Evolutionary conservation across 2,797 vertebrate genomes (phyloP).

Genomic region (Acipenser ruthenus): DNA sequence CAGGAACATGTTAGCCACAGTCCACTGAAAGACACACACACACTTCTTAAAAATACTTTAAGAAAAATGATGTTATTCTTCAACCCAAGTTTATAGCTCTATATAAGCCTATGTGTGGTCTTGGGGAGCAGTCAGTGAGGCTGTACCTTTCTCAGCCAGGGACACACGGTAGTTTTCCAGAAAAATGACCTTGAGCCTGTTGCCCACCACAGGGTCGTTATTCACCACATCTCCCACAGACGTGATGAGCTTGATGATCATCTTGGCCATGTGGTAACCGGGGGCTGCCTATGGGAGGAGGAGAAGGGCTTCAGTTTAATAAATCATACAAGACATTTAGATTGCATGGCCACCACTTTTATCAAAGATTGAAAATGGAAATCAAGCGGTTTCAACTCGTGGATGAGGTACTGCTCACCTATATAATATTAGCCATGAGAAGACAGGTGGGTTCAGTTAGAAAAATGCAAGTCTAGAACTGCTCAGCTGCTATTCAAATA

Average conservation of each 20-base stretch:
- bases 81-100: too few relatives aligned
- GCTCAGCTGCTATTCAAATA: too few relatives aligned
- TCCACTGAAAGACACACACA: too few relatives aligned
- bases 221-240: constrained; percentile 83
- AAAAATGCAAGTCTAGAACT: too few relatives aligned
- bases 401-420: too few relatives aligned
- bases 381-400: background rate
- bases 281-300: constrained; percentile 77
- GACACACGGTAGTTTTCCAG: constrained; percentile 96
- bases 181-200: constrained; percentile 85
- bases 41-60: background rate
- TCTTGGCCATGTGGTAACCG: constrained; percentile 93
- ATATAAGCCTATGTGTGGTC: background rate
- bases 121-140: background rate
- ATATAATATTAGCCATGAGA: too few relatives aligned
- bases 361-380: background rate
- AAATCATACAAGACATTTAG: background rate
- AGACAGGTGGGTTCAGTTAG: too few relatives aligned
- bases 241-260: constrained; percentile 91
- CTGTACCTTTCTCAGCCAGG: constrained; percentile 88
- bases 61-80: too few relatives aligned
- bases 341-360: background rate
- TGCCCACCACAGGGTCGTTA: constrained; percentile 74
- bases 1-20: background rate
- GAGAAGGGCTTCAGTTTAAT: background rate